Evolutionary conservation across 2,797 vertebrate species (phyloP).

Genomic region (Oophaga sylvatica): DNA sequence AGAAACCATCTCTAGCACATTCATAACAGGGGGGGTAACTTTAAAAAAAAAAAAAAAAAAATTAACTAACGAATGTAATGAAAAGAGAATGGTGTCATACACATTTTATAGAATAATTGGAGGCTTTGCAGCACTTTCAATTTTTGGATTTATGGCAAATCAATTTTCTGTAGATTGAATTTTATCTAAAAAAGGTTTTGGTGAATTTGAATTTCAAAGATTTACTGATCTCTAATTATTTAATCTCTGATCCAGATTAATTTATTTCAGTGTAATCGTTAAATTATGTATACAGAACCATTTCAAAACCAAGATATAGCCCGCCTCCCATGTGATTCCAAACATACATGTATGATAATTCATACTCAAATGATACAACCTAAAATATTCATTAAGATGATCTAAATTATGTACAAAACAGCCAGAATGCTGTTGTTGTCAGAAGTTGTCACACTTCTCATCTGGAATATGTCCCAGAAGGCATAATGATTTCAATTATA

Average conservation of each 20-base stretch:
- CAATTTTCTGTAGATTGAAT: no score
- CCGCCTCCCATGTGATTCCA: constrained; percentile 69
- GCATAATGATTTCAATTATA: constrained; percentile 66
- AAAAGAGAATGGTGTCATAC: no score
- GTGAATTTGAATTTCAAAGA: no score
- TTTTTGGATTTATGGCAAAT: no score
- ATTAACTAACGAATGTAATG: no score
- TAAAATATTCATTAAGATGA: constrained; percentile 73
- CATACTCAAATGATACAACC: constrained; percentile 69
- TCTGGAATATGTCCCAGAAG: constrained; percentile 69
- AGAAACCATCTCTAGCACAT: no score
- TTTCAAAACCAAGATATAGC: constrained; percentile 66
- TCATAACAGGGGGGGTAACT: no score
- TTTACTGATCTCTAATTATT: no score
- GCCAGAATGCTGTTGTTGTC: constrained; percentile 66
- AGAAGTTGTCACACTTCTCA: constrained; percentile 70
- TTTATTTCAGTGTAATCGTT: constrained; percentile 61
- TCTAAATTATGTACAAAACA: constrained; percentile 72
- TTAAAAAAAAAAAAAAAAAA: no score
- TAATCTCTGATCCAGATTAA: constrained; percentile 28
- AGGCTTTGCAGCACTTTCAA: no score
- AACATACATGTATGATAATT: constrained; percentile 70
- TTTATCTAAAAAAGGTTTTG: no score
- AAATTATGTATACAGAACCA: constrained; percentile 72
- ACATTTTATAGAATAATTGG: no score